These are phyloP conservation scores for Hyles lineata DNA, from an alignment of 2,888 invertebrate species.

Conservation along the genomic window DNA sequence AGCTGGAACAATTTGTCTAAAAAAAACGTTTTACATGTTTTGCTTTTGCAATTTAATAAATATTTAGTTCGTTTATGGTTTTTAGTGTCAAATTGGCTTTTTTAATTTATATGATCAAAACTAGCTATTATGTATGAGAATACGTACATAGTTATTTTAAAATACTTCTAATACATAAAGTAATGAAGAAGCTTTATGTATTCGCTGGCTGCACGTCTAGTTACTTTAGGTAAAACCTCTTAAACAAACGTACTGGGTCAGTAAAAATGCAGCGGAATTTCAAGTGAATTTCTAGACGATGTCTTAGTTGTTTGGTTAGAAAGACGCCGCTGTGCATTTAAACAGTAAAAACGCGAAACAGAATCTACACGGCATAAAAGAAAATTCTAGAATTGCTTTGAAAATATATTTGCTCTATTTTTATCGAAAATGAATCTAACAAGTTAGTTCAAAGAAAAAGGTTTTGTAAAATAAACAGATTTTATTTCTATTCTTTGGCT, in stretches of 20 bases:
- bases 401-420: neutral
- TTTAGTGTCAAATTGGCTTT: no score
- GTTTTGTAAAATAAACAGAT: neutral
- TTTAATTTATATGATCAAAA: no score
- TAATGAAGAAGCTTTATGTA: neutral
- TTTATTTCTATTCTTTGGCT: no score
- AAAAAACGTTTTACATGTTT: no score
- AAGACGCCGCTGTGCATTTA: constrained; percentile 2
- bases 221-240: constrained; percentile 5
- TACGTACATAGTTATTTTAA: neutral
- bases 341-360: neutral
- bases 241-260: constrained; percentile 1
- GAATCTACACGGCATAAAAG: constrained; percentile 5
- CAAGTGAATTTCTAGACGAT: neutral
- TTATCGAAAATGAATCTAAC: neutral
- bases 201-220: neutral
- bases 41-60: no score
- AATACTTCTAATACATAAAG: neutral
- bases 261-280: neutral
- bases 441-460: neutral
- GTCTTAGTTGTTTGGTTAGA: constrained; percentile 3
- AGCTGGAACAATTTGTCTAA: no score
- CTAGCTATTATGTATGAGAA: no score
- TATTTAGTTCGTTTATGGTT: no score
- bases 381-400: neutral